These are phyloP conservation scores for Lophochroa leadbeateri DNA, from an alignment of 2,113 vertebrate genomes.

Conservation along the genomic window DNA sequence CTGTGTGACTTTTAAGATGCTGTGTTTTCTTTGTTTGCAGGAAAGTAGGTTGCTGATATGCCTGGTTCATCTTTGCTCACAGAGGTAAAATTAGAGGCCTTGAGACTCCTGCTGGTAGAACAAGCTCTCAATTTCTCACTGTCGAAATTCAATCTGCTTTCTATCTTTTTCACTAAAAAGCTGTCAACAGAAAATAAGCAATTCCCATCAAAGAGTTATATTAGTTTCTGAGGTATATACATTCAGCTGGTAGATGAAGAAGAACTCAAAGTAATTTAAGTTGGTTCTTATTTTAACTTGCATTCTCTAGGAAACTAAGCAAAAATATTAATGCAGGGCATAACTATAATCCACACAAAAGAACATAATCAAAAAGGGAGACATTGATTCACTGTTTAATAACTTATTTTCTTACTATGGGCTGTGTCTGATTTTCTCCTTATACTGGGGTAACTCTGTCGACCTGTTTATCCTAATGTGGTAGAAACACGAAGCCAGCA, in stretches of 20 bases:
- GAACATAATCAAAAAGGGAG: conserved; percentile 4
- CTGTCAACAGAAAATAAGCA: conserved; percentile 83
- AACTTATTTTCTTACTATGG: background rate
- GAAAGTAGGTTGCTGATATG: conserved; percentile 73
- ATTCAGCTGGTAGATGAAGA: conserved; percentile 35
- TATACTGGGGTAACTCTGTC: background rate
- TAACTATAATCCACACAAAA: background rate
- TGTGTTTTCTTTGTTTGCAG: conserved; percentile 15
- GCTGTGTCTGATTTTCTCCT: background rate
- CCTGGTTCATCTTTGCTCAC: conserved; percentile 74
- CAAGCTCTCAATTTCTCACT: conserved; percentile 81
- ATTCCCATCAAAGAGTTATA: conserved; percentile 70
- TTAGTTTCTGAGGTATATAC: conserved; percentile 70
- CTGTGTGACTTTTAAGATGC: conserved; percentile 41
- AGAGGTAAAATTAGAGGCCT: conserved; percentile 79
- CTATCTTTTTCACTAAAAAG: conserved; percentile 83
- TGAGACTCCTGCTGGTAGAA: conserved; percentile 79
- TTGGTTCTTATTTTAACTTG: conserved; percentile 64
- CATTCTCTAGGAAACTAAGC: conserved; percentile 62
- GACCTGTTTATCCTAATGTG: background rate
- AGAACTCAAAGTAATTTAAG: conserved; percentile 66
- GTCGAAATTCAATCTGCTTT: conserved; percentile 83
- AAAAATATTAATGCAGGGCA: conserved; percentile 40
- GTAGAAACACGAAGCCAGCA: background rate
- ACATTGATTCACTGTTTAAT: background rate